Base-by-base conservation (phyloP, 2,888 invertebrate genomes). In the Ellobium chinense region DNA sequence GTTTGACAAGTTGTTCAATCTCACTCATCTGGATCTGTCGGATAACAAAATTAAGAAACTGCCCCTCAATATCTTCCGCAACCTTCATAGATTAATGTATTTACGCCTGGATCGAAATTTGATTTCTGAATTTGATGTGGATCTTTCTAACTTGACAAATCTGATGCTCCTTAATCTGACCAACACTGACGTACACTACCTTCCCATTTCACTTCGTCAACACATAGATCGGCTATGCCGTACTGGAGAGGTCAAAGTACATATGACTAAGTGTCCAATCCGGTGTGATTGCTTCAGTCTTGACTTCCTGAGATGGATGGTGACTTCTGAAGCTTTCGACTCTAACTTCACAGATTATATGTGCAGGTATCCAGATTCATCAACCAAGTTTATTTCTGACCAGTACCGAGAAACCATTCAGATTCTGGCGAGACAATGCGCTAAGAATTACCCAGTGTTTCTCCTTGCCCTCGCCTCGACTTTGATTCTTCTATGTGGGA, bases 251-350 rank as follows among this genome's bases (percentile, higher is more conserved):
- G 12, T 73, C 27, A 24, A 24, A 5, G 37, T 82, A 4, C 65
- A 80, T 58, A 37, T 82, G 56, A 60, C 73, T 0, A 39, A 46
- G 62, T 79, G 79, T 60, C 82, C 82, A 12, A 68, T 82, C 12
- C 37, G 60, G 24, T 82, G 82, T 63, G 66, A 65, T 12, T 82
- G 82, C 70, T 31, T 39, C 29, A 78, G 79, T 60, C 37, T 82
- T 9, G 68, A 66, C 37, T 82, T 82, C 31, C 68, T 82, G 2
- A 73, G 27, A 31, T 82, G 82, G 82, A 69, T 82, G 37, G 34
- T 76, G 14, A 54, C 62, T 4, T 80, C 77, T 4, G 12, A 58
- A 9, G 69, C 68, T 46, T 75, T 75, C 27, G 63, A 75, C 29
- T 29, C 27, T 21, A 39, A 46, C n/a, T 78, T 78, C 60, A 54